phyloP scores from a whole-genome alignment of 1,140 invertebrate species.

The Philopotamus ludificatus region DNA sequence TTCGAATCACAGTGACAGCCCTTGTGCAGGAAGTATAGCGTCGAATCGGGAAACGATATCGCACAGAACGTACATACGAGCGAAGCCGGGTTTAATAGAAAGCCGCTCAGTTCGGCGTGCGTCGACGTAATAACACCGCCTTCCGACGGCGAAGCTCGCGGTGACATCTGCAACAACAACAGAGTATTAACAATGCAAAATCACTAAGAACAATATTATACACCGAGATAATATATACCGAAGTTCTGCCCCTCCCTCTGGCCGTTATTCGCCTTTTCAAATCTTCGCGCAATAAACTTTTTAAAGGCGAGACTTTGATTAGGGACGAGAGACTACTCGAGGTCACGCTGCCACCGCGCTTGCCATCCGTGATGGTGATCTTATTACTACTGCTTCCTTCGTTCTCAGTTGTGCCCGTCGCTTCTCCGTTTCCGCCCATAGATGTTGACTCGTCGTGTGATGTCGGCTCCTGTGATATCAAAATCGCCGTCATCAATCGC shows the following conservation, averaged over 20 bases:
- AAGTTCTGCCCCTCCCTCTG: constrained; percentile 53
- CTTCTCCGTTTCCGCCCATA: constrained; percentile 37
- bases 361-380: constrained; percentile 48
- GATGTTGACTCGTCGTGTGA: constrained; percentile 47
- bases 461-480: constrained; percentile 47
- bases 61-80: constrained; percentile 85
- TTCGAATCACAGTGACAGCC: constrained; percentile 95
- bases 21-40: constrained; percentile 95
- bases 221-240: constrained; percentile 44
- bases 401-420: constrained; percentile 44
- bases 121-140: constrained; percentile 68
- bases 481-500: not conserved
- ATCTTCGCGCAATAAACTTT: constrained; percentile 78
- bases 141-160: constrained; percentile 61
- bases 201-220: not conserved
- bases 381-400: constrained; percentile 39
- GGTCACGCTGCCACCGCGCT: constrained; percentile 57
- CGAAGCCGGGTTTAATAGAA: constrained; percentile 51
- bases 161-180: constrained; percentile 34
- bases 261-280: constrained; percentile 72
- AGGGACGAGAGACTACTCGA: constrained; percentile 65
- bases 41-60: constrained; percentile 93
- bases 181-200: not conserved
- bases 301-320: constrained; percentile 79
- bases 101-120: constrained; percentile 55